phyloP scores from a whole-genome alignment of 2,113 vertebrate species.

The Cottus gobio region DNA sequence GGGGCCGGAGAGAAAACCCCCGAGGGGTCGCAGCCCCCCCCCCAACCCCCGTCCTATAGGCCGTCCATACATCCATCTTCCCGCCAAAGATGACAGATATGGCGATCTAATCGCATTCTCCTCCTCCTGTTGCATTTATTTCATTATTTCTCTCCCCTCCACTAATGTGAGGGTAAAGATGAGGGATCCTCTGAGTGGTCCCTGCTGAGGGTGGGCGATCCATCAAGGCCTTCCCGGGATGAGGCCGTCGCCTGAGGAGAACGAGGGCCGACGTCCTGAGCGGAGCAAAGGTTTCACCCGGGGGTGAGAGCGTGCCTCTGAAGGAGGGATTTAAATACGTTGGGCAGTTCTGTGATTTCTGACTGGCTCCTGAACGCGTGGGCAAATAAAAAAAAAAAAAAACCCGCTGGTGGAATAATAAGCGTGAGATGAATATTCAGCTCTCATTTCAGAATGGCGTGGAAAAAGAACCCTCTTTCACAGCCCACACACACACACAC shows the following conservation, averaged over 20 bases:
- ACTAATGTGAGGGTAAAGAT: slow-evolving; percentile 80
- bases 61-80: slow-evolving; percentile 74
- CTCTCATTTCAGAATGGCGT: slow-evolving; percentile 54
- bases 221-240: slow-evolving; percentile 9
- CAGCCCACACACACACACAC: slow-evolving; percentile 31
- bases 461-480: slow-evolving; percentile 29
- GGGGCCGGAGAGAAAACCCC: slow-evolving; percentile 65
- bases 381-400: slow-evolving; percentile 10
- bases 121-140: slow-evolving; percentile 71
- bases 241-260: no score
- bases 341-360: slow-evolving; percentile 51
- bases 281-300: no score
- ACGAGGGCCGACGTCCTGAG: no score
- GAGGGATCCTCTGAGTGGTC: slow-evolving; percentile 70
- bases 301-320: no score
- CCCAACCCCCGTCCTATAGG: slow-evolving; percentile 23
- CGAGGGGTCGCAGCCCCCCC: slow-evolving; percentile 66
- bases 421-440: slow-evolving; percentile 76
- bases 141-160: slow-evolving; percentile 29
- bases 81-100: slow-evolving; percentile 80
- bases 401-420: slow-evolving; percentile 63
- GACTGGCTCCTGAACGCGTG: slow-evolving; percentile 41
- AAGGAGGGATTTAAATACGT: slow-evolving; percentile 53
- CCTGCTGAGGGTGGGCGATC: slow-evolving; percentile 36
- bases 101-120: slow-evolving; percentile 77